Evolutionary conservation across 2,797 vertebrate genomes (phyloP).

Genomic region (Alfaro cultratus): DNA sequence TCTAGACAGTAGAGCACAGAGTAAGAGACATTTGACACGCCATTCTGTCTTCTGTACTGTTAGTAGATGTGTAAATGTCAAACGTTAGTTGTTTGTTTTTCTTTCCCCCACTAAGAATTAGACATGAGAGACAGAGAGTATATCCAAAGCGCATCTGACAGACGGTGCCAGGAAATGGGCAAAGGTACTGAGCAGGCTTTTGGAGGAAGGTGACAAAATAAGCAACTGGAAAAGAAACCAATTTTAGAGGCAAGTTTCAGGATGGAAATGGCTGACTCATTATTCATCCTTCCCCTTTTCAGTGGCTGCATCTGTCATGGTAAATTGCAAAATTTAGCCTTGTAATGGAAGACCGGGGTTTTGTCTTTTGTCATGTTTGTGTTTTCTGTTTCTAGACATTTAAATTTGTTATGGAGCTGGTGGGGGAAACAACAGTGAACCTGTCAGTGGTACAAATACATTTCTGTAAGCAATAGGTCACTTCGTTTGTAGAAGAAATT

Average conservation of each 20-base stretch:
- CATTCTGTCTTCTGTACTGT: conserved; percentile 14
- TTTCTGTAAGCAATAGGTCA: background rate
- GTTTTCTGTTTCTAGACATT: background rate
- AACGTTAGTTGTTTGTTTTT: background rate
- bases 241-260: conserved; percentile 64
- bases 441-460: background rate
- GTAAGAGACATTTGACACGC: conserved; percentile 32
- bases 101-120: background rate
- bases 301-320: conserved; percentile 21
- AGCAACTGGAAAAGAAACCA: conserved; percentile 46
- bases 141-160: background rate
- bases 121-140: background rate
- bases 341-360: conserved; percentile 11
- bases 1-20: conserved; percentile 12
- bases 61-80: conserved; percentile 11
- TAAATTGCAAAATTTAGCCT: conserved; percentile 20
- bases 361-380: conserved; percentile 16
- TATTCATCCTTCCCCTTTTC: conserved; percentile 73
- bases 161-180: background rate
- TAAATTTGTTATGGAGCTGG: background rate
- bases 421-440: background rate
- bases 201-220: conserved; percentile 57
- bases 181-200: conserved; percentile 18
- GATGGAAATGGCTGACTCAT: conserved; percentile 73
- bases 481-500: background rate